Conservation (phyloP, 2,113 vertebrate genomes). For the Saccopteryx bilineata region DNA sequence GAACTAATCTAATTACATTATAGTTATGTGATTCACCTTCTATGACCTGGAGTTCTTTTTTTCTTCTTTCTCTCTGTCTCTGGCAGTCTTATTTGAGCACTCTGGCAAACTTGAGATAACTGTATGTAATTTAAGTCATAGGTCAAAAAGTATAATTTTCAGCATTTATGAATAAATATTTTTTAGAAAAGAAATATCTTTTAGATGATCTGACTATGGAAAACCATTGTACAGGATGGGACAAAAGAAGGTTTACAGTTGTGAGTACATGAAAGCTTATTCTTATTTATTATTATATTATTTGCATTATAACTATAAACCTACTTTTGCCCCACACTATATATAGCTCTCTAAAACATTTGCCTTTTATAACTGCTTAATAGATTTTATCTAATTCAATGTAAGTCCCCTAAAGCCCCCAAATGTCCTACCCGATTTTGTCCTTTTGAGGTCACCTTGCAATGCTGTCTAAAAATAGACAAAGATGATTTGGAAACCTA, state of each 20-base stretch:
- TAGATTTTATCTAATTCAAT: conserved; percentile 36
- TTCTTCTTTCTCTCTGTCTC: background rate
- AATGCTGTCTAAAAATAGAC: conserved; percentile 53
- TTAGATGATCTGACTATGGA: background rate
- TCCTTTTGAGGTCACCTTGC: conserved; percentile 37
- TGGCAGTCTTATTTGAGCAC: background rate
- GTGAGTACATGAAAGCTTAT: no score
- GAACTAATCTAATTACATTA: background rate
- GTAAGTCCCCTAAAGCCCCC: background rate
- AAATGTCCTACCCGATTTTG: conserved; percentile 45
- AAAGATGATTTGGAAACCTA: conserved; percentile 30
- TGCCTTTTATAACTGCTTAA: conserved; percentile 9
- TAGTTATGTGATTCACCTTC: background rate
- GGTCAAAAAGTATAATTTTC: conserved; percentile 24
- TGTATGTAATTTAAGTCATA: background rate
- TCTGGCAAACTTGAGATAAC: background rate
- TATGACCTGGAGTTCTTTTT: background rate
- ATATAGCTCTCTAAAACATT: background rate
- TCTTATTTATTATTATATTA: no score
- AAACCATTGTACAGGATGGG: background rate
- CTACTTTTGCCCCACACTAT: background rate
- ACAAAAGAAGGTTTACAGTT: background rate
- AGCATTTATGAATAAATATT: background rate
- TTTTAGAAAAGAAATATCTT: conserved; percentile 1
- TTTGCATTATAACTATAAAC: background rate